Evolutionary conservation across 2,888 invertebrate species (phyloP), one percentile per base, ranked within the genome.

Genomic region (Lepidochrysops patricia): DNA sequence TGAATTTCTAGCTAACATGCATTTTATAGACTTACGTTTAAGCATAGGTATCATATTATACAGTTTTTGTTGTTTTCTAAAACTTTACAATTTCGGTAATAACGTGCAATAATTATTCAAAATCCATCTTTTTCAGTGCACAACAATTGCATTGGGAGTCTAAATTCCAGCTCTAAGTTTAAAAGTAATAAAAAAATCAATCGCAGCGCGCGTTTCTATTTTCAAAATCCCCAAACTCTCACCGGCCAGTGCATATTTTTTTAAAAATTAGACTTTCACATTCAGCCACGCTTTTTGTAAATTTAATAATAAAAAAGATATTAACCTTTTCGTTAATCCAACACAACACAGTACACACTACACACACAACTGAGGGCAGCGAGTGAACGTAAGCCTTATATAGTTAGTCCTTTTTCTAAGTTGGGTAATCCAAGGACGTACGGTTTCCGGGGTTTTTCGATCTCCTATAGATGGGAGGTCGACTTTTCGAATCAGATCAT

Each of bases 391-490:
- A 27, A 58, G 65, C 58, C 68, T 76, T 79, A 71, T 79, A 80
- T 80, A 80, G 68, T 65, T 76, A 73, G 68, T 74, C 74, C 74
- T 73, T 72, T 72, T 74, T 73, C 66, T 64, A 64, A 60, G 63
- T 66, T 65, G 60, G 57, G 57, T 57, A 62, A 61, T 52, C 59
- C 64, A 66, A 67, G 66, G 66, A 67, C 65, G 62, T 27, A 48
- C 49, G 62, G 66, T 58, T 68, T 67, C 68, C 67, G 66, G 66
- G 66, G 64, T 62, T 62, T 62, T 64, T 67, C 25, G 60, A 57
- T 64, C 64, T 62, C 60, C 37, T 43, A 43, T 43, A 9, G 43
- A 43, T 19, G 43, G 6, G 19, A 43, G 43, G 43, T 43, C 19
- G 9, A 43, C 43, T 43, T 43, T 43, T 23, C 19, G 43, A 43